Evolutionary conservation across 2,888 invertebrate genomes (phyloP).

Genomic region (Neuroscelio doddi): DNA sequence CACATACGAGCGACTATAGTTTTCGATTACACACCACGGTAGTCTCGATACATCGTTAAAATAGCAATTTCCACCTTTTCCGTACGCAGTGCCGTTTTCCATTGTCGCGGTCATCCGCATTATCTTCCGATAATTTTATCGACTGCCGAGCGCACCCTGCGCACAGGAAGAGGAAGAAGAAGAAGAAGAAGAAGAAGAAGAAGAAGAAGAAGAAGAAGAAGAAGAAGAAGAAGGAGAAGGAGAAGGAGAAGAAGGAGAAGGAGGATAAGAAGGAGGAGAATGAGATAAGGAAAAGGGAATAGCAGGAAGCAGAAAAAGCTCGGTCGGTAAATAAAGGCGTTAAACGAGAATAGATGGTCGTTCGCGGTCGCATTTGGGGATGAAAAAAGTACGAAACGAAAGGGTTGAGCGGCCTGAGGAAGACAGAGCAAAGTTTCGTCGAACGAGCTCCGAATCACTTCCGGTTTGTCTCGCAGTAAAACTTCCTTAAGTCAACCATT

Average conservation of each 20-base stretch:
- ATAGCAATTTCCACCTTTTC: constrained; percentile 41
- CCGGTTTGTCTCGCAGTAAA: constrained; percentile 67
- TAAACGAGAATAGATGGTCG: constrained; percentile 68
- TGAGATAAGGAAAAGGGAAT: constrained; percentile 27
- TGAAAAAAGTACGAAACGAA: constrained; percentile 39
- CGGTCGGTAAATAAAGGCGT: constrained; percentile 64
- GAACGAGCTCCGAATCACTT: constrained; percentile 63
- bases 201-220: constrained; percentile 30
- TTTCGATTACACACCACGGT: constrained; percentile 36
- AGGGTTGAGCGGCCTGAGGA: constrained; percentile 43
- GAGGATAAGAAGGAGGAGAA: constrained; percentile 19
- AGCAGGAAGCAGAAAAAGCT: constrained; percentile 43
- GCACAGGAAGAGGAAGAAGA: constrained; percentile 28
- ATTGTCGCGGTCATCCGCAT: constrained; percentile 46
- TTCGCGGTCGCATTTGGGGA: constrained; percentile 60
- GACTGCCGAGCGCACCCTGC: constrained; percentile 31
- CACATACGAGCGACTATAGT: constrained; percentile 28
- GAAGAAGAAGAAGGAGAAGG: constrained; percentile 28
- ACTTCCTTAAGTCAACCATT: constrained; percentile 64
- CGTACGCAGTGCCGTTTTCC: constrained; percentile 39
- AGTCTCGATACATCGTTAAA: constrained; percentile 48
- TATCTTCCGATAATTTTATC: constrained; percentile 45
- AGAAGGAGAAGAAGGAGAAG: constrained; percentile 26
- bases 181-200: constrained; percentile 15
- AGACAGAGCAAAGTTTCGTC: constrained; percentile 44